Evolutionary conservation across 2,888 invertebrate species (phyloP).

Genomic region (Coelogynopora nodosa): DNA sequence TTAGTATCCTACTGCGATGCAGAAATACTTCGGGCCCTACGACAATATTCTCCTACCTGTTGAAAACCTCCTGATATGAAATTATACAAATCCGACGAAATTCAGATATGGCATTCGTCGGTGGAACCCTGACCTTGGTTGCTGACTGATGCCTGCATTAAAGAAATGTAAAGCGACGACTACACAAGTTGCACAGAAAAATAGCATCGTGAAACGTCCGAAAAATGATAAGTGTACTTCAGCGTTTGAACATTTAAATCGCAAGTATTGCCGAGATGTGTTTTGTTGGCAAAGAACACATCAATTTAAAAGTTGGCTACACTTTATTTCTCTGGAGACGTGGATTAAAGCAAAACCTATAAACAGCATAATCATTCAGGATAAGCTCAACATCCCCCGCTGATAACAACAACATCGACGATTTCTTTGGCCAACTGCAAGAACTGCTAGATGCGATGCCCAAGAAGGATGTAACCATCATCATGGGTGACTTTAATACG

Average conservation of each 20-base stretch:
- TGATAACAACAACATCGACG: not conserved
- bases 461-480: slow-evolving; percentile 14
- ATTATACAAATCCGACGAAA: not conserved
- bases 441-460: not conserved
- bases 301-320: not conserved
- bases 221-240: not conserved
- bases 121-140: not conserved
- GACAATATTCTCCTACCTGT: not conserved
- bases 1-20: not conserved
- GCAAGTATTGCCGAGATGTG: not conserved
- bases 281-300: not conserved
- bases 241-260: not conserved
- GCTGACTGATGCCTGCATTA: not conserved
- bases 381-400: slow-evolving; percentile 14
- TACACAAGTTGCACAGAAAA: not conserved
- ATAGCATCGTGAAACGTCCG: not conserved
- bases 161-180: too few species aligned
- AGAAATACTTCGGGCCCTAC: not conserved
- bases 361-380: not conserved
- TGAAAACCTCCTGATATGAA: too few species aligned
- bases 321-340: not conserved
- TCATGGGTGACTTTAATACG: not conserved
- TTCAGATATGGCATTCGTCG: not conserved
- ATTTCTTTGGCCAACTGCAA: not conserved
- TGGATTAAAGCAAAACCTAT: not conserved